Base-by-base conservation (phyloP, 2,797 vertebrate species). In the Saxicola maurus region DNA sequence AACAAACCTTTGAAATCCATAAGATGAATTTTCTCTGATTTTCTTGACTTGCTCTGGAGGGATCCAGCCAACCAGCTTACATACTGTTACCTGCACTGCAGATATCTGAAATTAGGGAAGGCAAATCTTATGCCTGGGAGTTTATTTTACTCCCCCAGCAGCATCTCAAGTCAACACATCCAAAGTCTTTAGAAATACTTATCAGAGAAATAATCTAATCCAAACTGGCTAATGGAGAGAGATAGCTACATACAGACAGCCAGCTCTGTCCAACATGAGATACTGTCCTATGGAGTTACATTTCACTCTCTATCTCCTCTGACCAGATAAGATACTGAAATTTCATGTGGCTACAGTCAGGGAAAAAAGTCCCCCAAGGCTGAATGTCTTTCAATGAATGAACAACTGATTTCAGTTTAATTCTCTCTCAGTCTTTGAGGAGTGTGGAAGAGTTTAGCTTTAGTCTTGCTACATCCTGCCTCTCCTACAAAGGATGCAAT, bases 281-380 rank as follows among this genome's bases (percentile, higher is more conserved):
- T 92, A 91, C 21, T 40, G 55, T 83, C 85, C 66, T 78, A 24
- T 46, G 66, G 55, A 87, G 87, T 62, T 78, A 87, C 48, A 75
- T 89, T 94, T 94, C 73, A 90, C n/a, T 73, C 60, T 82, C 6
- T 89, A 45, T 83, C 77, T 83, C n/a, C 38, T 86, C 82, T 78
- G 66, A 62, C 59, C 85, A 91, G 91, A 94, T 91, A 94, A 92
- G 76, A 75, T 85, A 68, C 85, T 94, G 92, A 87, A 65, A 91
- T 92, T 89, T 87, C 80, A 73, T 74, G 67, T 66, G 85, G 52
- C 87, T 87, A 72, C 62, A 83, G 69, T 66, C 46, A 72, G 35
- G 18, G n/a, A 2, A 2, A 64, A 73, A 79, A 31, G 65, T 79
- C 27, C 61, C 83, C 45, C 31, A 73, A 46, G 90, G 89, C 90